Conservation (phyloP, 1,140 invertebrate species). For the Leptinotarsa texana region DNA sequence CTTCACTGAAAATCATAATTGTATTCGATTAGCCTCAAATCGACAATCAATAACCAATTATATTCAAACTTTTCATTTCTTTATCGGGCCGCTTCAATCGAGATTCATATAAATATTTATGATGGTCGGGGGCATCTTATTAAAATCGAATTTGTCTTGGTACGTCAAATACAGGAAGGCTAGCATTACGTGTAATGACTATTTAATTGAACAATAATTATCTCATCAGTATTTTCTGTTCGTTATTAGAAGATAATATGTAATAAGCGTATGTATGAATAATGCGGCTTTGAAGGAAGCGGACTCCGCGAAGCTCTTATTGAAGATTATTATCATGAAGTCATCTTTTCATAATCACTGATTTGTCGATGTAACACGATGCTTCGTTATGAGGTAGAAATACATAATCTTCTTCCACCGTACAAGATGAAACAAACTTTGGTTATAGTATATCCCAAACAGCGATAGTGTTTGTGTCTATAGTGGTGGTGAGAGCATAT, state of each 20-base stretch:
- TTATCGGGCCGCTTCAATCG: too few relatives aligned
- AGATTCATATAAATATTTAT: conserved; percentile 1
- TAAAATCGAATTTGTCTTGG: conserved; percentile 1
- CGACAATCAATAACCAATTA: too few relatives aligned
- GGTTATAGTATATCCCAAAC: too few relatives aligned
- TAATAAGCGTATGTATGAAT: background rate
- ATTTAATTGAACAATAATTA: background rate
- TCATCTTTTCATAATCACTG: too few relatives aligned
- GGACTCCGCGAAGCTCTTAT: background rate
- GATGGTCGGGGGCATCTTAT: background rate
- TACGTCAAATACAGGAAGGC: background rate
- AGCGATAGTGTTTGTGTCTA: too few relatives aligned
- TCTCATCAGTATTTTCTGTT: background rate
- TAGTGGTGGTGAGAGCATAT: too few relatives aligned
- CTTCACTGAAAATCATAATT: too few relatives aligned
- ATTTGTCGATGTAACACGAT: too few relatives aligned
- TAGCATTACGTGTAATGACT: background rate
- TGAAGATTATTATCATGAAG: background rate
- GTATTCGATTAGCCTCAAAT: too few relatives aligned
- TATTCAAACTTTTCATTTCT: background rate
- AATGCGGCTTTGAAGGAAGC: background rate
- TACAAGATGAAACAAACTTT: too few relatives aligned
- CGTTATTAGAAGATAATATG: background rate
- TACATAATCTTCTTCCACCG: too few relatives aligned
- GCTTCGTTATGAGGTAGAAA: too few relatives aligned